Evolutionary conservation across 92 coral and sea anemone species (phyloP).

Genomic region (Epizoanthus ramosus): DNA sequence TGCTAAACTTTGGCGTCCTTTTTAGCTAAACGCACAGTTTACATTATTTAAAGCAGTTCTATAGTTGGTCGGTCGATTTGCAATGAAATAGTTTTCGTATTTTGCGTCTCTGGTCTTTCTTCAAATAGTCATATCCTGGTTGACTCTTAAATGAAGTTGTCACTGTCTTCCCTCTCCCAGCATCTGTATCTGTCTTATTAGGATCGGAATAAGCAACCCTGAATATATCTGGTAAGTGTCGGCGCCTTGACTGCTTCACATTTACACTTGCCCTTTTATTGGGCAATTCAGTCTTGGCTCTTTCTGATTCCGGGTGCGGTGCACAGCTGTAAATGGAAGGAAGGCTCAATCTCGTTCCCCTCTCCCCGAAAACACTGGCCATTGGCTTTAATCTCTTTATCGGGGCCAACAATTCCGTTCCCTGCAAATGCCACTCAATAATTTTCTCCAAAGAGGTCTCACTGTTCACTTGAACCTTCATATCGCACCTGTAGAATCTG

Average conservation of each 20-base stretch:
- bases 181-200: background rate
- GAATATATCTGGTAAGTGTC: slow-evolving; percentile 13
- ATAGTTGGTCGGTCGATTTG: too few relatives aligned
- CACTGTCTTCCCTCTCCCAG: background rate
- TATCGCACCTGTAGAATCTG: slow-evolving; percentile 21
- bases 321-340: background rate
- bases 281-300: background rate
- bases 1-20: too few relatives aligned
- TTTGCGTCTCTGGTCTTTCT: background rate
- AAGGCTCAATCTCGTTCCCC: background rate
- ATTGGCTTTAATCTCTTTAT: background rate
- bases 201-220: slow-evolving; percentile 11
- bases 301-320: background rate
- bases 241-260: background rate
- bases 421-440: slow-evolving; percentile 25
- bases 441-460: slow-evolving; percentile 13
- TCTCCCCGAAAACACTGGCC: background rate
- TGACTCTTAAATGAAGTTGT: background rate
- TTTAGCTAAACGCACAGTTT: too few relatives aligned
- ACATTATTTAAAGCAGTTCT: too few relatives aligned
- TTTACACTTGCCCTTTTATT: background rate
- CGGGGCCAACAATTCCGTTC: slow-evolving; percentile 4
- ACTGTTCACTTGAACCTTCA: slow-evolving; percentile 10
- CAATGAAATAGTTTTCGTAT: background rate
- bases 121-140: background rate